Evolutionary conservation across 2,113 vertebrate species (phyloP), one percentile per base, ranked within the genome.

Genomic region (Triplophysa dalaica): DNA sequence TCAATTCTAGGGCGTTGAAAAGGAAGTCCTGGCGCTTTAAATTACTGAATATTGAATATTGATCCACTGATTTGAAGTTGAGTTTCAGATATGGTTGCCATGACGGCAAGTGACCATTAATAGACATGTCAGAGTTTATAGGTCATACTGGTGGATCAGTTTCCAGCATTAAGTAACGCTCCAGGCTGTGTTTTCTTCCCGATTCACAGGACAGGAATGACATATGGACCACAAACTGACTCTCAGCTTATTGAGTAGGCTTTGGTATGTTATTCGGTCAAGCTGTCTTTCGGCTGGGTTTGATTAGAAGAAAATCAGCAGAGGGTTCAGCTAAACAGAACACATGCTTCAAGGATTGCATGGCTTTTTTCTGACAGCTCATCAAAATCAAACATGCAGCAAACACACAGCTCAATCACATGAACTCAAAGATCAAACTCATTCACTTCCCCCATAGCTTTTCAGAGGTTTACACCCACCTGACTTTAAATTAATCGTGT

Each of bases 11-110:
- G 21, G 7, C 2, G 14, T 43, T 10, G 4, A 21, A 38, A 52
- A 48, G 64, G 70, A 21, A 61, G 21, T 17, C 48, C 16, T 60
- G 41, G 70, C 14, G 56, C 56, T 64, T 41, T 33, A 38, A 21
- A 56, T 14, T 48, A 81, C 56, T 54, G 24, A 69, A 41, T 41
- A 81, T 22, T 48, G 22, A 43, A 17, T 19, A 82, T 60, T 48
- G 80, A 77, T 72, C 61, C 75, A 33, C 26, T 45, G 66, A 61
- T 68, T 48, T 33, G n/a, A 41, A 65, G 52, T 38, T 64, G 29
- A 63, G 66, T 69, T n/a, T 78, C 8, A 0, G 21, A 54, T 58
- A 22, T 29, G 48, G 22, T 50, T 21, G 2, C 67, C 48, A 33
- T 54, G 17, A 24, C 24, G 33, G 68, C 48, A 70, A 1, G 14